These are phyloP conservation scores for Bruchidius siliquastri DNA, from an alignment of 2,888 invertebrate genomes.

Conservation along the genomic window DNA sequence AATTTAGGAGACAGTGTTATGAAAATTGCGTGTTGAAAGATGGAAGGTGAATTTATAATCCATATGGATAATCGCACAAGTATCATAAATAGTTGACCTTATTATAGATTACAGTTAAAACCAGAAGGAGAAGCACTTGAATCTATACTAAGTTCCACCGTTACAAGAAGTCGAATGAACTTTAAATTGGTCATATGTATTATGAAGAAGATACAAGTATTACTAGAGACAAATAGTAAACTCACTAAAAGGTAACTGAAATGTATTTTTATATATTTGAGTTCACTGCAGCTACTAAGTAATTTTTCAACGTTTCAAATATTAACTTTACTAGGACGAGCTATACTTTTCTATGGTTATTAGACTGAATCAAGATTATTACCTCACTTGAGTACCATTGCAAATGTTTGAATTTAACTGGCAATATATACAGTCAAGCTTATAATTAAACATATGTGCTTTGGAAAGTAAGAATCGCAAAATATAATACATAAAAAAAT, in stretches of 20 bases:
- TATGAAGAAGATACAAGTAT: constrained; percentile 31
- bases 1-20: constrained; percentile 36
- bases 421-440: no score
- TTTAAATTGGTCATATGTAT: constrained; percentile 34
- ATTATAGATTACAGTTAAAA: constrained; percentile 31
- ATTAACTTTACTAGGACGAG: no score
- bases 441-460: no score
- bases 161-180: constrained; percentile 23
- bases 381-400: no score
- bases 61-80: not conserved
- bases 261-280: no score
- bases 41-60: constrained; percentile 45
- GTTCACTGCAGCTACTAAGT: no score
- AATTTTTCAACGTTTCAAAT: no score
- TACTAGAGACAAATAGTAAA: constrained; percentile 31
- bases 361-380: no score
- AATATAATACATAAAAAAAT: no score
- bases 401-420: no score
- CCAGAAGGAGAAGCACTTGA: constrained; percentile 28
- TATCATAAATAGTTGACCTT: not conserved
- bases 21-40: constrained; percentile 52
- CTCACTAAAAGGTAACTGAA: constrained; percentile 34
- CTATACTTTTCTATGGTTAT: no score
- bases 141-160: constrained; percentile 37
- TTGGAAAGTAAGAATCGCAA: no score